Evolutionary conservation across 2,888 invertebrate species (phyloP), one percentile per base, ranked within the genome.

Genomic region (Plebejus anna): DNA sequence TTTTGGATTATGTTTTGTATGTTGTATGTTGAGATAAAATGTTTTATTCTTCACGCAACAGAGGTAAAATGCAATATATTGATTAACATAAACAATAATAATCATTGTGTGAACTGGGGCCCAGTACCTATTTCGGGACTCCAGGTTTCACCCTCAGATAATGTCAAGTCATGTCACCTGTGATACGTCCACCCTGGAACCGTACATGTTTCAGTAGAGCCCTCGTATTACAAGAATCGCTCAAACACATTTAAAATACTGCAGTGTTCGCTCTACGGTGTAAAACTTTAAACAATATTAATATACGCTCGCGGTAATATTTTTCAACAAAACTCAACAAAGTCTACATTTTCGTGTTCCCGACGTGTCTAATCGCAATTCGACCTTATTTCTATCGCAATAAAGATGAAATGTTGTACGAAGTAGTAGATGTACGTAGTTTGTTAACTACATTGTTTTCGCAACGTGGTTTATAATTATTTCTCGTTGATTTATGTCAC

Each of bases 401-500:
- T 22, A 59, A 59, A 22, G 22, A 59, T 9, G 11, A 47, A 47
- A 47, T 11, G 47, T 47, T 47, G 9, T 47, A 11, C 9, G 47
- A 59, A n/a, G 22, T 22, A 13, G 59, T 22, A 59, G 7, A 59
- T 47, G 59, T 59, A 7, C 59, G 22, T 59, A 59, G 22, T 59
- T 59, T 22, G 55, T n/a, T 5, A 2, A 22, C 59, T 59, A 66
- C 66, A 66, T 32, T 66, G 66, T 66, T 61, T 5, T 36, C 32
- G 32, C 4, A 13, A 36, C 66, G 32, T 16, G 13, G 66, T 66
- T 66, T 36, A 66, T 66, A 66, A 66, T 66, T 66, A 66, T 66
- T 66, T 66, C 32, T 13, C 32, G 32, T 66, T 66, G 66, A 66
- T 66, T 66, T 66, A 66, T 66, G 66, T 66, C 66, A 13, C 32